Conservation (phyloP, 92 coral and sea anemone species). For the Heliopora coerulea region DNA sequence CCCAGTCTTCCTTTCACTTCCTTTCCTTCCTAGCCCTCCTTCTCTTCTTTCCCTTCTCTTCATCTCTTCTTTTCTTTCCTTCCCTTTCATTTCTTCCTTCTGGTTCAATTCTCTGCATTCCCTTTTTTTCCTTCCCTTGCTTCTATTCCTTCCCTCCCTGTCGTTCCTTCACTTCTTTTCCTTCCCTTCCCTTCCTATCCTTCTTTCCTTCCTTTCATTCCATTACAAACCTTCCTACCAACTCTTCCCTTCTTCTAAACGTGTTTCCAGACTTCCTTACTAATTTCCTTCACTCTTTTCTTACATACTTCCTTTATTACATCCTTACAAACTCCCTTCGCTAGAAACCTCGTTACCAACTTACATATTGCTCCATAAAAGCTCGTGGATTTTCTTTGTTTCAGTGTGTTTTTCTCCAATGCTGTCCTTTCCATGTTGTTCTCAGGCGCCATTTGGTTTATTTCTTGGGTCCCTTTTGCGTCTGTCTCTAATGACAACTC, state of each 20-base stretch:
- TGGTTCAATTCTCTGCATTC: background rate
- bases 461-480: constrained; percentile 69
- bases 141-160: background rate
- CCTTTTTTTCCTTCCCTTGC: background rate
- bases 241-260: background rate
- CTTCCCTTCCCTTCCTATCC: background rate
- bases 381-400: background rate
- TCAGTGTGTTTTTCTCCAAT: constrained; percentile 87
- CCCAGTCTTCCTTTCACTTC: background rate
- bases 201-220: background rate
- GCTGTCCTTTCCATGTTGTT: constrained; percentile 87
- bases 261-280: background rate
- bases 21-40: constrained; percentile 4
- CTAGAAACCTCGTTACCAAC: background rate
- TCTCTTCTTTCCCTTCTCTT: background rate
- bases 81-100: background rate
- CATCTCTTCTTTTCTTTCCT: background rate
- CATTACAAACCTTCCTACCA: background rate
- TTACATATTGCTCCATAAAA: background rate
- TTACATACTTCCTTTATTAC: background rate
- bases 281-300: background rate
- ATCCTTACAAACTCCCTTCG: background rate
- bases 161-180: background rate
- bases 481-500: constrained; percentile 55
- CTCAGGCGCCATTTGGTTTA: constrained; percentile 83